Evolutionary conservation across 1,140 invertebrate genomes (phyloP).

Genomic region (Drosophila virilis): DNA sequence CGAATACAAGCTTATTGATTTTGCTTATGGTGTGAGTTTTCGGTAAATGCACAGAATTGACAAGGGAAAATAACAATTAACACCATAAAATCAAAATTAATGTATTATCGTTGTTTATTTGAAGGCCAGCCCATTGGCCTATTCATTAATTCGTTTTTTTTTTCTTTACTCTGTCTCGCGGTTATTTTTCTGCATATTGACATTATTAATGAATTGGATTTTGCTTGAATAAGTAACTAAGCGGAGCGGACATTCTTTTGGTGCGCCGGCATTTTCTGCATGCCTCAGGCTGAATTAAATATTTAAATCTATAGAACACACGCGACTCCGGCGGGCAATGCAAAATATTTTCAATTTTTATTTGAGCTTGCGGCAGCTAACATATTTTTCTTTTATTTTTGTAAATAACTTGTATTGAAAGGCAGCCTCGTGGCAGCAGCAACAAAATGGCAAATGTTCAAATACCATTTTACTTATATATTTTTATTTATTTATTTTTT

Average conservation of each 20-base stretch:
- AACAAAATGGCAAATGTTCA: conserved; percentile 4
- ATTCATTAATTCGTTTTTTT: conserved; percentile 12
- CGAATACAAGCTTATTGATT: background rate
- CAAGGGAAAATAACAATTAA: conserved; percentile 1
- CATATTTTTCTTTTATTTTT: conserved; percentile 2
- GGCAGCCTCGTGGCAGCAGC: conserved; percentile 1
- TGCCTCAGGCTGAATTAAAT: conserved; percentile 69
- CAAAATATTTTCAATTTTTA: conserved; percentile 6
- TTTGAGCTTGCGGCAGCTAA: background rate
- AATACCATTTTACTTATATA: conserved; percentile 13
- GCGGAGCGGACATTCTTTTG: background rate
- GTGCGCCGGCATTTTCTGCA: conserved; percentile 31
- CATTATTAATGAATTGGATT: conserved; percentile 79
- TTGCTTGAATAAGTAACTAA: conserved; percentile 58
- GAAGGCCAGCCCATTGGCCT: background rate
- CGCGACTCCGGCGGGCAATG: conserved; percentile 4
- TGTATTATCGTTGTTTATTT: conserved; percentile 14
- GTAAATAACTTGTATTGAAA: conserved; percentile 9
- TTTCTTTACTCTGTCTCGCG: background rate
- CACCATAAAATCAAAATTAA: conserved; percentile 14
- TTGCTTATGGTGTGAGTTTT: background rate
- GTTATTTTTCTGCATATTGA: conserved; percentile 61
- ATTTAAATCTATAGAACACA: conserved; percentile 72
- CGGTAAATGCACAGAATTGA: background rate
- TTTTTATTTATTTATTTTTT: conserved; percentile 46